These are phyloP conservation scores for Ceriagrion tenellum DNA, from an alignment of 2,888 invertebrate genomes.

Conservation along the genomic window DNA sequence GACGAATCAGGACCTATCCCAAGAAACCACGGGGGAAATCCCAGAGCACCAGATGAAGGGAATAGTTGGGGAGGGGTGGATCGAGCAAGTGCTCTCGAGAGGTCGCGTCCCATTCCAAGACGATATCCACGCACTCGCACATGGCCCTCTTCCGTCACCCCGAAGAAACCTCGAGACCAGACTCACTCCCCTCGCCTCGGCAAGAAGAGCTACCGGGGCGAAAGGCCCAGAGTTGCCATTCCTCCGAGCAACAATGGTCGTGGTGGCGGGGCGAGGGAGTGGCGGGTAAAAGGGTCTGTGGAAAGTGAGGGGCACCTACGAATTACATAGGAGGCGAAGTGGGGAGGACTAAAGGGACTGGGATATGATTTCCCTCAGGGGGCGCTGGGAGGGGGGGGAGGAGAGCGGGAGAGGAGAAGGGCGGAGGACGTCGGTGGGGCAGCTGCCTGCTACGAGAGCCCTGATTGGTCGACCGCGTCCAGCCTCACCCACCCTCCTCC, in stretches of 20 bases:
- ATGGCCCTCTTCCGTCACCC: no score
- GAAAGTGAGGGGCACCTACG: slow-evolving; percentile 62
- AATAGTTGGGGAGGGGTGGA: neutral
- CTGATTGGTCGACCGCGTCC: slow-evolving; percentile 52
- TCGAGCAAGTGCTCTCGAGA: neutral
- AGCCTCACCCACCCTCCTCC: neutral
- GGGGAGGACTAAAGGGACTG: slow-evolving; percentile 28
- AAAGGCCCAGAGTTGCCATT: neutral
- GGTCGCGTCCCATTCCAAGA: no score
- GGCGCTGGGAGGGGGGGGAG: slow-evolving; percentile 55
- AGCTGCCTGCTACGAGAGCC: slow-evolving; percentile 34
- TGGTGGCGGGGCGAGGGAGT: neutral
- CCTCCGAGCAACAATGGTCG: neutral
- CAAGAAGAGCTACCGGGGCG: neutral
- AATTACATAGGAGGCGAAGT: slow-evolving; percentile 33
- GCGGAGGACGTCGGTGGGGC: slow-evolving; percentile 69
- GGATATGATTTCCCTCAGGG: neutral
- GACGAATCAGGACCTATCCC: slow-evolving; percentile 53
- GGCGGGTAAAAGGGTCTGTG: slow-evolving; percentile 19
- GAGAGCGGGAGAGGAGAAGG: no score
- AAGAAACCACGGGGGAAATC: neutral
- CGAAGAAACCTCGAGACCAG: no score
- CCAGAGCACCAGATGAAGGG: neutral
- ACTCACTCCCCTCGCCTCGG: no score
- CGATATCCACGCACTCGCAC: no score